Conservation (phyloP, 2,113 vertebrate species). For the Verasper variegatus region DNA sequence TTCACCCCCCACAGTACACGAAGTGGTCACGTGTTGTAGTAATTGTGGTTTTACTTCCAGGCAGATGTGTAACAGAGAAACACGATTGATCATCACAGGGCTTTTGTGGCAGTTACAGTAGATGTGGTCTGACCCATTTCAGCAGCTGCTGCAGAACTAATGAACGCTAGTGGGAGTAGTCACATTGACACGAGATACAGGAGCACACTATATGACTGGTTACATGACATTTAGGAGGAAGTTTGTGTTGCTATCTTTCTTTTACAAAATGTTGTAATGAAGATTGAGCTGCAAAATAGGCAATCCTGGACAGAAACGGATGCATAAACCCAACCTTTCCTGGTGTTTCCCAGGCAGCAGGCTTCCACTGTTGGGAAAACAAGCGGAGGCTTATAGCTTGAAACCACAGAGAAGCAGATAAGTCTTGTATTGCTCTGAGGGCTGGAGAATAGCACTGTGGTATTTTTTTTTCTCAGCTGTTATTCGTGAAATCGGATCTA, state of each 20-base stretch:
- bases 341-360: constrained; percentile 8
- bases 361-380: constrained; percentile 47
- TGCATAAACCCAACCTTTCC: constrained; percentile 13
- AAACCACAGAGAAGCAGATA: constrained; percentile 48
- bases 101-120: constrained; percentile 29
- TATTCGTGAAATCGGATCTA: background rate
- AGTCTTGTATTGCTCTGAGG: constrained; percentile 29
- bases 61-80: constrained; percentile 28
- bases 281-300: constrained; percentile 39
- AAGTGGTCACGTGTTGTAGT: constrained; percentile 1
- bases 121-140: constrained; percentile 58
- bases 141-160: constrained; percentile 38
- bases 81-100: constrained; percentile 26
- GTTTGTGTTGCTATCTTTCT: constrained; percentile 7
- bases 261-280: constrained; percentile 3
- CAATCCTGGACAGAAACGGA: background rate
- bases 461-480: background rate
- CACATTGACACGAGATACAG: constrained; percentile 9
- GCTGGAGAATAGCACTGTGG: constrained; percentile 4
- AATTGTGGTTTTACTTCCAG: constrained; percentile 5
- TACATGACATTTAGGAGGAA: no score
- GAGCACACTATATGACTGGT: constrained; percentile 1
- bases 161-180: background rate
- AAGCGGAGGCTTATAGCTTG: constrained; percentile 38
- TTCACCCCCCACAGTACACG: constrained; percentile 8